These are phyloP conservation scores for Neoascia interrupta DNA, from an alignment of 2,888 invertebrate genomes.

Conservation along the genomic window DNA sequence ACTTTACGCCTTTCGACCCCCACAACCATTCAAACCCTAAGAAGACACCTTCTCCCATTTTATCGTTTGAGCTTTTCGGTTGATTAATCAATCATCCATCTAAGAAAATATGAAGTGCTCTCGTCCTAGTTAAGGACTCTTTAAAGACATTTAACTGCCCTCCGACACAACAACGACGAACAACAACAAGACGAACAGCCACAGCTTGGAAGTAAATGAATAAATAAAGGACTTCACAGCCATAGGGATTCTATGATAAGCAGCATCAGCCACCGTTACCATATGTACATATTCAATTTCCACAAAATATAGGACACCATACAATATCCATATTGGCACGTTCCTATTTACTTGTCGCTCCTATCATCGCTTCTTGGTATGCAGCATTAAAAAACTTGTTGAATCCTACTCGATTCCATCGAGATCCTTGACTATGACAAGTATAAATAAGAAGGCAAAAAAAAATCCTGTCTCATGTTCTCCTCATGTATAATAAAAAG, in stretches of 20 bases:
- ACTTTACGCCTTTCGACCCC: neutral
- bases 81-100: slow-evolving; percentile 41
- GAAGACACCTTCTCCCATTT: neutral
- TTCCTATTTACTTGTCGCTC: slow-evolving; percentile 38
- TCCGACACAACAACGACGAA: slow-evolving; percentile 1
- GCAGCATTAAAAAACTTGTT: slow-evolving; percentile 33
- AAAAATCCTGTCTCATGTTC: neutral
- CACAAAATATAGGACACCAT: neutral
- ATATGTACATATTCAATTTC: slow-evolving; percentile 19
- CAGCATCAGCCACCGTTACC: neutral
- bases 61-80: slow-evolving; percentile 1
- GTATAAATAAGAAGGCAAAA: neutral
- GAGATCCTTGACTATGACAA: no score
- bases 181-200: neutral
- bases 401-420: slow-evolving; percentile 23
- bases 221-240: slow-evolving; percentile 10
- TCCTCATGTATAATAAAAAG: neutral
- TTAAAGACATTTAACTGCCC: slow-evolving; percentile 26
- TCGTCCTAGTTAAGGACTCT: neutral
- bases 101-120: neutral
- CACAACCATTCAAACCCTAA: neutral
- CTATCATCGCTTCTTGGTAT: neutral
- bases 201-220: slow-evolving; percentile 19
- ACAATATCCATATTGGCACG: slow-evolving; percentile 4
- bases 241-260: slow-evolving; percentile 20